Base-by-base conservation (phyloP, 2,113 vertebrate genomes). In the Tilapia sparmanii region DNA sequence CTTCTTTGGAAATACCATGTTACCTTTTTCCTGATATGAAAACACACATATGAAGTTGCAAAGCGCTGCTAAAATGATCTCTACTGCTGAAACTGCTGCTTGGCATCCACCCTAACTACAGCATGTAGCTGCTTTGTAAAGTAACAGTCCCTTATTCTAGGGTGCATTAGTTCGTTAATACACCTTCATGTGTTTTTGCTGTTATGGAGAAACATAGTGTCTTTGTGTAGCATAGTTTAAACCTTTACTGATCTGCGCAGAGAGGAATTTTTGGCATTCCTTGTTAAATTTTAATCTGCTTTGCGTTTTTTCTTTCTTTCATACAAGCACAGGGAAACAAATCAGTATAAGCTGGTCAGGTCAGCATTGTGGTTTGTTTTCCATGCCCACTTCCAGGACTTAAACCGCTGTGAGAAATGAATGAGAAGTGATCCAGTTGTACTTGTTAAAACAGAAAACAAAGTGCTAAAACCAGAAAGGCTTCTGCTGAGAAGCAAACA, bases 231-330 rank as follows among this genome's bases (percentile, higher is more conserved):
- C 80, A 81, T 87, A 81, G 86, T 89, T 93, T 81, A 90, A 81
- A 59, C 84, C 26, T 87, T 83, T 22, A 84, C 94, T 95, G 93
- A 94, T 94, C 94, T 93, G 84, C 26, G 78, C 87, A 87, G 47
- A 90, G 84, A 81, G 86, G 86, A 91, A 95, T 95, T 93, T 95
- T 93, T 94, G 86, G 86, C 94, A 96, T 96, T 96, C 95, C 92
- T 94, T 5, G 33, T 90, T 81, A 40, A 94, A 90, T 90, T 95
- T 92, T 96, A 96, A 96, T 96, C 96, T 95, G 91, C 93, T 96
- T 95, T 95, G 92, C 90, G 86, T 71, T 82, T 88, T 89, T 84
- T 86, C 42, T 29, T 45, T 92, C 42, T 45, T 92, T 90, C 92
- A 85, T 92, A 80, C 81, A 76, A 87, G 88, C 84, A 82, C 87